Evolutionary conservation across 2,888 invertebrate genomes (phyloP), one percentile per base, ranked within the genome.

Genomic region (Zaprionus lineosus): DNA sequence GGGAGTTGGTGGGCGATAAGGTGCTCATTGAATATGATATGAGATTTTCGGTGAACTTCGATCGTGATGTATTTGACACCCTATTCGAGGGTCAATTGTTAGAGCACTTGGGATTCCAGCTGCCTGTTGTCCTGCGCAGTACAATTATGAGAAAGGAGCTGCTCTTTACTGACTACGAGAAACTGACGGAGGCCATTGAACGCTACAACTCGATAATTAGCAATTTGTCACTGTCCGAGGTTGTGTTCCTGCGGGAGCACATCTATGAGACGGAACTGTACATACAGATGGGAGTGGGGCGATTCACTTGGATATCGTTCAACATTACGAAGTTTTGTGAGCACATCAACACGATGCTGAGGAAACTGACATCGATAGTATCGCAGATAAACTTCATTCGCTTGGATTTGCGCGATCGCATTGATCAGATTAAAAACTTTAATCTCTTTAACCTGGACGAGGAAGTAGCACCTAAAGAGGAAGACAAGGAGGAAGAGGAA

Each of bases 271-370:
- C 94, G 62, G 96, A 96, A 87, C 91, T 94, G 26, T 92, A 93
- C 43, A 93, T 96, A 40, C 92, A 95, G 78, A 96, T 96, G 1
- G 97, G 97, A 0, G 91, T 96, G 0, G 94, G 94, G 1, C 92
- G 97, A 18, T 93, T 96, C 51, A 95, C 95, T 34, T 98, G 98
- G 97, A 94, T 94, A 62, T 95, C 96, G 0, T 91, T 97, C 8
- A 94, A 95, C 16, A 95, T 97, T 33, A 91, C 91, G 9, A 95
- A 95, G 59, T 98, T 95, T 87, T 92, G 93, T 1, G 86, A 90
- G 0, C 91, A 91, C 39, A 93, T 94, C 70, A 90, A 91, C 41
- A 91, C 92, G 18, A 88, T 93, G 5, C 92, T 93, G 65, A 92
- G 92, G 15, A 89, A 89, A 47, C 88, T 95, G 2, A 91, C 91